Conservation (phyloP, 2,113 vertebrate species). For the Rhodinocichla rosea region DNA sequence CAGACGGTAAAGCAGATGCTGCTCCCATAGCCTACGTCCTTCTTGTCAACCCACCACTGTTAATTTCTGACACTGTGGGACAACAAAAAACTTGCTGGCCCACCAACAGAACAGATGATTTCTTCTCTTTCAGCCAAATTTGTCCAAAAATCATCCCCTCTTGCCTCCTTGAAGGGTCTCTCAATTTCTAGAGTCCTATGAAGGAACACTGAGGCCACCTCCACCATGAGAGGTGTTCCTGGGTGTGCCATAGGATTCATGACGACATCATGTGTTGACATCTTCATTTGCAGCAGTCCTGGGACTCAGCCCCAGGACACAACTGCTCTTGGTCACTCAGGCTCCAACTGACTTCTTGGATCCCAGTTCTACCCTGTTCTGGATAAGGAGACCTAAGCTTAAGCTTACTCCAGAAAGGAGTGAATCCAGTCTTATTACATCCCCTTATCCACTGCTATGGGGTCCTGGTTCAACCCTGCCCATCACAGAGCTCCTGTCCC, state of each 20-base stretch:
- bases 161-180: not conserved
- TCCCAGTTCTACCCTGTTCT: not conserved
- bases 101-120: accelerated
- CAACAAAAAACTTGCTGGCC: not conserved
- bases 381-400: not conserved
- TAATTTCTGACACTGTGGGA: not conserved
- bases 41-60: not conserved
- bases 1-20: not conserved
- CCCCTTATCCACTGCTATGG: not conserved
- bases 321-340: not conserved
- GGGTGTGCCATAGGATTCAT: not conserved
- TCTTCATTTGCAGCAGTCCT: not conserved
- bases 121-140: not conserved
- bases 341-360: accelerated
- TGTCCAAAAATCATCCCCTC: not conserved
- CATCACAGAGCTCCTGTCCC: not conserved
- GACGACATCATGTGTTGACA: not conserved
- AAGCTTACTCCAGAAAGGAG: not conserved
- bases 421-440: not conserved
- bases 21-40: not conserved
- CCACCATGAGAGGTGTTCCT: not conserved
- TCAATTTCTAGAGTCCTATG: not conserved
- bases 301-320: not conserved
- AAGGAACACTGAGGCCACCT: not conserved
- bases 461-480: not conserved